phyloP scores from a whole-genome alignment of 2,113 vertebrate species.

The Brachypteracias leptosomus region DNA sequence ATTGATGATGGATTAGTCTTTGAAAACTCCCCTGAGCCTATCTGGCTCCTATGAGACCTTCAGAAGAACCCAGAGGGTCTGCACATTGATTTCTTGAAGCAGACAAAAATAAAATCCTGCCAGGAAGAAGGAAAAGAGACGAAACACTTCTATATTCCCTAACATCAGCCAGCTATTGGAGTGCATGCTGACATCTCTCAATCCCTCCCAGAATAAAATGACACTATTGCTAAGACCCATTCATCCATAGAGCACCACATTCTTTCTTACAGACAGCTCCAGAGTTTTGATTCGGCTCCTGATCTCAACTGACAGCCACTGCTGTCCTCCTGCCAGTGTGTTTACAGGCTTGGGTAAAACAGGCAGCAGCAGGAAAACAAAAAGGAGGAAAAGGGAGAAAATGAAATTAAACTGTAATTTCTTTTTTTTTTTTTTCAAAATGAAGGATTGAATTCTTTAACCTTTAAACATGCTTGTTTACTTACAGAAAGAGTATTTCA shows the following conservation, averaged over 20 bases:
- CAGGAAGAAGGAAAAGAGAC: neutral
- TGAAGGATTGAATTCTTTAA: slow-evolving; percentile 40
- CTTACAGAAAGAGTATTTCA: slow-evolving; percentile 66
- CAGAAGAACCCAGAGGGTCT: neutral
- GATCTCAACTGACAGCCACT: neutral
- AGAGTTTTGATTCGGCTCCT: neutral
- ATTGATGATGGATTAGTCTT: neutral
- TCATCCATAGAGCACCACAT: neutral
- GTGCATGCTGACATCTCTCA: neutral
- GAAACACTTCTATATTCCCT: neutral
- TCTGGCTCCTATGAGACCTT: neutral
- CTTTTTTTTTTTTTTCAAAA: neutral
- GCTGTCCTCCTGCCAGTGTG: neutral
- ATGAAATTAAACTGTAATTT: neutral
- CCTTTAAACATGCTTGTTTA: slow-evolving; percentile 75
- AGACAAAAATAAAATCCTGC: neutral
- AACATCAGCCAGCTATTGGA: neutral
- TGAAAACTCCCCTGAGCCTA: neutral
- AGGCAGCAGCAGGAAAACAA: neutral
- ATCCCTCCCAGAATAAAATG: neutral
- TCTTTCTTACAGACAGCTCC: neutral
- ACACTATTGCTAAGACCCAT: neutral
- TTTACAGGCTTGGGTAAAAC: neutral
- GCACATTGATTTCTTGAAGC: neutral
- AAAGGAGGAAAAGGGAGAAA: neutral